These are phyloP conservation scores for Drosophila borealis DNA, from an alignment of 2,888 invertebrate genomes.

Conservation along the genomic window DNA sequence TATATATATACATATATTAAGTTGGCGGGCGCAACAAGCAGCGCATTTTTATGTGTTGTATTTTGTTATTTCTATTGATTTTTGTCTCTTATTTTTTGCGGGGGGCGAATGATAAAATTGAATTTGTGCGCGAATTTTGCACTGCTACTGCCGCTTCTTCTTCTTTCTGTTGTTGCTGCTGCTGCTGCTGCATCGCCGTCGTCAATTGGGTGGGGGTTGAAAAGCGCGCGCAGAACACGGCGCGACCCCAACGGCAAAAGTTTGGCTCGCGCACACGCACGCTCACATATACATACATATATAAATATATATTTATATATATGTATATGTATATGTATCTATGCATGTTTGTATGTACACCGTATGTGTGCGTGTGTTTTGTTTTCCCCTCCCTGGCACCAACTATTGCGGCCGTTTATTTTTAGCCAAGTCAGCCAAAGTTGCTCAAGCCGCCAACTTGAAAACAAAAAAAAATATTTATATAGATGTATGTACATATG, in stretches of 20 bases:
- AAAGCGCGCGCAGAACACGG: conserved; percentile 72
- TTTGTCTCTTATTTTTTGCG: conserved; percentile 56
- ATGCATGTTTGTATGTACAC: neutral
- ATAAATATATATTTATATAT: conserved; percentile 19
- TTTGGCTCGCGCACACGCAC: conserved; percentile 57
- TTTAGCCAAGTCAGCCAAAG: conserved; percentile 77
- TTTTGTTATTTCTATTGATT: conserved; percentile 84
- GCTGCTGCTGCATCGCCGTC: conserved; percentile 35
- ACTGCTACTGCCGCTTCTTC: conserved; percentile 40
- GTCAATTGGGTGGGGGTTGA: conserved; percentile 70
- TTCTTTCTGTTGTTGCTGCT: conserved; percentile 18
- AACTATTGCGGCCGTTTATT: conserved; percentile 75
- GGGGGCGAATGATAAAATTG: conserved; percentile 62
- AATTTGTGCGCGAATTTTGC: conserved; percentile 69
- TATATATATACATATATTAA: conserved; percentile 9
- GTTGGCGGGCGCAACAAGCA: conserved; percentile 45
- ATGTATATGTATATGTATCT: conserved; percentile 1
- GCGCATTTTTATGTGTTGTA: conserved; percentile 61
- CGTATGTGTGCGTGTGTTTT: conserved; percentile 30
- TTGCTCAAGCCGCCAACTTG: conserved; percentile 79
- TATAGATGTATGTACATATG: conserved; percentile 1
- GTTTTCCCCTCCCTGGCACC: conserved; percentile 13
- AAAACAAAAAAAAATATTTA: conserved; percentile 41
- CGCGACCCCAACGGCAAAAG: conserved; percentile 59
- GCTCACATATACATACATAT: conserved; percentile 30